These are phyloP conservation scores for Sesia bembeciformis DNA, from an alignment of 2,888 invertebrate genomes.

Conservation along the genomic window DNA sequence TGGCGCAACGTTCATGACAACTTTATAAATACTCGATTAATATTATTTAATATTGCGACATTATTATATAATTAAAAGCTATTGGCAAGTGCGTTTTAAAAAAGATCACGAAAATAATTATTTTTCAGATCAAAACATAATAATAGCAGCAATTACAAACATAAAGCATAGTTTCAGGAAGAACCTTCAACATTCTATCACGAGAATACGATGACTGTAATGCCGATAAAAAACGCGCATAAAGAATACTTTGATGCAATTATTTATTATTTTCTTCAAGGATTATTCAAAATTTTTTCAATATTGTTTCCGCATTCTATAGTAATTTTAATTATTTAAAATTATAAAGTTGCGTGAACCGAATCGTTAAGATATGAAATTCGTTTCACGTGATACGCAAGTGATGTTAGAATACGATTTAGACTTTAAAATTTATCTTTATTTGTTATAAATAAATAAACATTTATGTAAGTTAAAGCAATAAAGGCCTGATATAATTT, in stretches of 20 bases:
- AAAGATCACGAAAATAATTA: too few relatives aligned
- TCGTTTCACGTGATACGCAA: background rate
- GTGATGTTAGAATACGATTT: too few relatives aligned
- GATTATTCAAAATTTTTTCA: background rate
- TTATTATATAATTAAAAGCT: too few relatives aligned
- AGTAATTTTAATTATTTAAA: background rate
- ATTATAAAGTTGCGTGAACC: background rate
- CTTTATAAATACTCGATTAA: background rate
- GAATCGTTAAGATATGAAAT: background rate
- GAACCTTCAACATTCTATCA: constrained; percentile 54
- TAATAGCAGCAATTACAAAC: background rate
- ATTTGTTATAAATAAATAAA: too few relatives aligned
- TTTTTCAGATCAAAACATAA: too few relatives aligned
- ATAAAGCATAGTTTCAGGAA: constrained; percentile 29
- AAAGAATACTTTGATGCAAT: background rate
- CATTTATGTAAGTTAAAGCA: too few relatives aligned
- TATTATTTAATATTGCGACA: too few relatives aligned
- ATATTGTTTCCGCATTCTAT: too few relatives aligned
- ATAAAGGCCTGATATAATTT: too few relatives aligned
- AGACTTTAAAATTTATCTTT: too few relatives aligned
- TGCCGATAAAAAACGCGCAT: background rate
- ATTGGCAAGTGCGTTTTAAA: too few relatives aligned
- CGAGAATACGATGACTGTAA: constrained; percentile 16
- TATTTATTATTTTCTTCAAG: background rate
- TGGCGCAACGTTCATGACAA: constrained; percentile 35